Evolutionary conservation across 2,113 vertebrate genomes (phyloP), one percentile per base, ranked within the genome.

Genomic region (Platycercus adscitus): DNA sequence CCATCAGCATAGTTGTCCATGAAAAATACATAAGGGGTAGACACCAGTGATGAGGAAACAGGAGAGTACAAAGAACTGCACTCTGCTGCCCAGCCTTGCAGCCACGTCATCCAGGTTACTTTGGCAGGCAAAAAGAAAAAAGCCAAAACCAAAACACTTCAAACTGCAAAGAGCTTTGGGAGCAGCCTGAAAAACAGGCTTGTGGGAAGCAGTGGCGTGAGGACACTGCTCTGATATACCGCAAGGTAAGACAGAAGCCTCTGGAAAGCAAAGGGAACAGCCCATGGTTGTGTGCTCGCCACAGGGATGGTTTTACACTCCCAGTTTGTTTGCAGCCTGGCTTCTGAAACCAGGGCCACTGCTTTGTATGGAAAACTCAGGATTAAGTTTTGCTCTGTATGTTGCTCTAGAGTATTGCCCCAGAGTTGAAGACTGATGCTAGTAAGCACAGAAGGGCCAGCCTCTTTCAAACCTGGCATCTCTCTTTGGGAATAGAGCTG

Each of bases 251-350:
- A n/a, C 4, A 56, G 69, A 61, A 63, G 19, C 4, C 17, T 16
- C 64, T 33, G 84, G 31, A 65, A 94, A 35, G 56, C 60, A 78
- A 66, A 79, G 63, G 49, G 46, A 60, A 28, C 24, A 55, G 58
- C 37, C 33, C 29, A 7, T 0, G 0, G 19, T 14, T 14, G 5
- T 7, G 31, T 14, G 7, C 14, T 53, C 69, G 69, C 72, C 66
- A 23, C 9, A 31, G 35, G 1, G 4, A 28, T 6, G 21, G 26
- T 2, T 37, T 41, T 8, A 28, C 0, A 0, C n/a, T 78, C 61
- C 0, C 0, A 0, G 17, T 44, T 63, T 60, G 50, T 46, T 41
- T 55, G 72, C 60, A 77, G 87, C 46, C 56, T 18, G 5, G 13
- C 17, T 89, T 64, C 47, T 31, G 29, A 50, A 63, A 1, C 3